These are phyloP conservation scores for Gambusia yucatana DNA, from an alignment of 2,797 vertebrate species.

Conservation along the genomic window DNA sequence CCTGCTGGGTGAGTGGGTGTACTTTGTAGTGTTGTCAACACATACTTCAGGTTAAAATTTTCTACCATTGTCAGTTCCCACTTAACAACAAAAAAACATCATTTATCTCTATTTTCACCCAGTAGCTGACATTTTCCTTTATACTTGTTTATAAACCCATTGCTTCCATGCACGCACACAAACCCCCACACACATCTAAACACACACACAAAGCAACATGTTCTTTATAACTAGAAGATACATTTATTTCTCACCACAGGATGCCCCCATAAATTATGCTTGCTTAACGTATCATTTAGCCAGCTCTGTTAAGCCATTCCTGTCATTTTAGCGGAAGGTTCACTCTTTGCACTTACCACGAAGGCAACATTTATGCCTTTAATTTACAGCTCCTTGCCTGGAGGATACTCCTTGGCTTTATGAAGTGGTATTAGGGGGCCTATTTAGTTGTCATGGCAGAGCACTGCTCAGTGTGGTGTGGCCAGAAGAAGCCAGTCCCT, in stretches of 20 bases:
- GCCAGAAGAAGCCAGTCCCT: conserved; percentile 75
- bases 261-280: conserved; percentile 78
- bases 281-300: conserved; percentile 81
- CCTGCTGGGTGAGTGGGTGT: conserved; percentile 11
- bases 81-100: conserved; percentile 18
- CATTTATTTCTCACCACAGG: conserved; percentile 74
- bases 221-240: conserved; percentile 61
- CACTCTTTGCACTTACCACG: conserved; percentile 77
- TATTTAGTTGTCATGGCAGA: conserved; percentile 86
- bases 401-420: conserved; percentile 83
- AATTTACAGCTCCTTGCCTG: conserved; percentile 84
- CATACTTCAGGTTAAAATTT: conserved; percentile 3
- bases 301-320: conserved; percentile 71
- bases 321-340: conserved; percentile 81
- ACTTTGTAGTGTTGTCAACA: conserved; percentile 1
- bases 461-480: conserved; percentile 78
- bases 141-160: conserved; percentile 85
- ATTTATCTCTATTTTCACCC: conserved; percentile 28
- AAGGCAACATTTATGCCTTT: conserved; percentile 84
- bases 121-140: conserved; percentile 45
- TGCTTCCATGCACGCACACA: conserved; percentile 18
- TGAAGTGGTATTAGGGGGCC: conserved; percentile 85
- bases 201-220: conserved; percentile 37
- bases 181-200: conserved; percentile 26
- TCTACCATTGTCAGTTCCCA: conserved; percentile 8